Conservation (phyloP, 2,113 vertebrate genomes). For the Synodontis membranacea region DNA sequence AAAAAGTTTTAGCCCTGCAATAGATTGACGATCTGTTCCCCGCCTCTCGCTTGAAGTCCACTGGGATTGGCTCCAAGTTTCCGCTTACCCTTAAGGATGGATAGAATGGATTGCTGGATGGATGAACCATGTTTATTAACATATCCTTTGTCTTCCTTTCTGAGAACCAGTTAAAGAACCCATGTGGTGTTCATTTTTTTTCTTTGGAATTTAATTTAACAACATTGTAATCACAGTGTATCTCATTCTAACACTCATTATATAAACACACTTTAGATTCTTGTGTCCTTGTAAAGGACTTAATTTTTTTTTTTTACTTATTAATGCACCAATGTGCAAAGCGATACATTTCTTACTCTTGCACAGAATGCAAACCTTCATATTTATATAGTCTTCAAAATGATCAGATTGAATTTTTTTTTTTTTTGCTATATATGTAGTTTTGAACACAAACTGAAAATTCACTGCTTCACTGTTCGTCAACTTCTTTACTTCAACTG, state of each 20-base stretch:
- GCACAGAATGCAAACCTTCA: background rate
- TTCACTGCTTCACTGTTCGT: background rate
- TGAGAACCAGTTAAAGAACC: background rate
- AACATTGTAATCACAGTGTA: too few relatives aligned
- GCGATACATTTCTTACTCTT: background rate
- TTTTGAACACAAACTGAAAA: background rate
- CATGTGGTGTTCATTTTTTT: background rate
- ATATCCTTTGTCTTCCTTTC: background rate
- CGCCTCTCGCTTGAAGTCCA: too few relatives aligned
- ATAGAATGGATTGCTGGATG: too few relatives aligned
- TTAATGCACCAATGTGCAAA: background rate
- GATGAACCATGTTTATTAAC: too few relatives aligned
- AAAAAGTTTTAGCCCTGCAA: too few relatives aligned
- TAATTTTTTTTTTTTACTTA: too few relatives aligned
- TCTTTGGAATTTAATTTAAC: background rate
- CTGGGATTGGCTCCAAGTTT: too few relatives aligned
- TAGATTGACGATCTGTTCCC: too few relatives aligned
- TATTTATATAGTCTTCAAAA: background rate
- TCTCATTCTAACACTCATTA: background rate
- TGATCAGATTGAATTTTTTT: background rate
- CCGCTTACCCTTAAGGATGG: too few relatives aligned
- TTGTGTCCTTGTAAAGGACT: background rate
- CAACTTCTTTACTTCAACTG: too few relatives aligned
- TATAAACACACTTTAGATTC: background rate
- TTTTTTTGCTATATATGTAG: too few relatives aligned